These are phyloP conservation scores for Pogoniulus pusillus DNA, from an alignment of 2,797 vertebrate genomes.

Conservation along the genomic window DNA sequence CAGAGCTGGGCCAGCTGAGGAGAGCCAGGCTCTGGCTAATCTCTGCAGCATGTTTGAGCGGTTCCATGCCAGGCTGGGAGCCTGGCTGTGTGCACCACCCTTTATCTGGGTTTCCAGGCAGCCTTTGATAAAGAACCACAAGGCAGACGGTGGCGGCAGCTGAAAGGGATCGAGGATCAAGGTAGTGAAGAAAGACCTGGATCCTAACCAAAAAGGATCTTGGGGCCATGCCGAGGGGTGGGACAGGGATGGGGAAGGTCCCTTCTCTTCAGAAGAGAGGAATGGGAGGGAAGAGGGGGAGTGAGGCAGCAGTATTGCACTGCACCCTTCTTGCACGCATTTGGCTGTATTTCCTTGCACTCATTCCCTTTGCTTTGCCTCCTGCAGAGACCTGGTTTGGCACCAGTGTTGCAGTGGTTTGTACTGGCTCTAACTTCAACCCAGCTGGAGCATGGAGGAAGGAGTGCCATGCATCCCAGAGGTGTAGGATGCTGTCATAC, in stretches of 20 bases:
- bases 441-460: not conserved
- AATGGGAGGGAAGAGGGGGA: not conserved
- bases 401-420: not conserved
- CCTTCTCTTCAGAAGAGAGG: not conserved
- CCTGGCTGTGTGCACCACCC: fast-evolving
- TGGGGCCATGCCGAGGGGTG: fast-evolving
- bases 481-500: not conserved
- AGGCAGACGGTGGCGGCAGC: not conserved
- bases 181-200: not conserved
- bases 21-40: not conserved
- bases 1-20: fast-evolving
- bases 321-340: not conserved
- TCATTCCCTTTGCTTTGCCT: not conserved
- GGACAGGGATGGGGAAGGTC: not conserved
- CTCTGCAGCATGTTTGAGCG: not conserved
- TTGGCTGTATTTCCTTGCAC: not conserved
- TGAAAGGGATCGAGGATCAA: not conserved
- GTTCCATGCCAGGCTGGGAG: not conserved
- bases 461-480: fast-evolving
- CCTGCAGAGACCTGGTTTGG: not conserved
- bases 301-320: not conserved
- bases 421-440: not conserved
- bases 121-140: constrained; percentile 46
- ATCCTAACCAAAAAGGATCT: not conserved
- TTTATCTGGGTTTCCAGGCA: constrained; percentile 29